Percentiles rank a stretch among this genome's conserved stretches.
Evolutionary conservation across 2,888 invertebrate species (phyloP).

Genomic region (Pseudanteris insignis): DNA sequence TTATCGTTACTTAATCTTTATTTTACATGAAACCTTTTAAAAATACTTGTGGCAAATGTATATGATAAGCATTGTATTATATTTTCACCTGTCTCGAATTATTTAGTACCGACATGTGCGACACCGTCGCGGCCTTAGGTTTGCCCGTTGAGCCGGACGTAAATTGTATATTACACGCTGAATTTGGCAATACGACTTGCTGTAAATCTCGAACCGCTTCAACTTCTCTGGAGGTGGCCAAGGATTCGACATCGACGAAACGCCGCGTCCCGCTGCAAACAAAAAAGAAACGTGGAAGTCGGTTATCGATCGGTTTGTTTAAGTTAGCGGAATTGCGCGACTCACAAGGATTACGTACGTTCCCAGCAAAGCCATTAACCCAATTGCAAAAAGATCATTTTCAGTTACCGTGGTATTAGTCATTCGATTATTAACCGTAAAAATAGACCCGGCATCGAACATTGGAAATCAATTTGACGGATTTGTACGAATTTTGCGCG

Average conservation of each 20-base stretch:
- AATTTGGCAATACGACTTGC: constrained; percentile 72
- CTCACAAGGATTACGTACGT: constrained; percentile 34
- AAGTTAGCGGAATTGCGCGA: constrained; percentile 38
- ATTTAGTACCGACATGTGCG: constrained; percentile 80
- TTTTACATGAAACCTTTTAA: no score
- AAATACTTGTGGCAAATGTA: neutral
- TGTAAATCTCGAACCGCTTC: constrained; percentile 68
- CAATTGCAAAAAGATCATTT: constrained; percentile 44
- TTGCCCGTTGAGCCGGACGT: constrained; percentile 86
- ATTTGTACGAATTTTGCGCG: no score
- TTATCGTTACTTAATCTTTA: no score
- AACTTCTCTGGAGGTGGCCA: constrained; percentile 56
- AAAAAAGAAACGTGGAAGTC: constrained; percentile 20
- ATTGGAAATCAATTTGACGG: constrained; percentile 16
- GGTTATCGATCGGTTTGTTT: constrained; percentile 26
- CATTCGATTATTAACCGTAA: constrained; percentile 26
- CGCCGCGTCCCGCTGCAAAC: constrained; percentile 64
- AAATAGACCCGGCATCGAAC: constrained; percentile 17
- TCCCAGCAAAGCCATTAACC: constrained; percentile 39
- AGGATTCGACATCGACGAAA: constrained; percentile 65
- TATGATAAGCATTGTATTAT: neutral
- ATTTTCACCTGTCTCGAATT: constrained; percentile 75
- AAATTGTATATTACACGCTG: constrained; percentile 80
- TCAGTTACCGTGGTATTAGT: constrained; percentile 21
- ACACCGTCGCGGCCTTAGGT: constrained; percentile 79